Evolutionary conservation across 2,888 invertebrate species (phyloP).

Genomic region (Cecidostiba fungosa): DNA sequence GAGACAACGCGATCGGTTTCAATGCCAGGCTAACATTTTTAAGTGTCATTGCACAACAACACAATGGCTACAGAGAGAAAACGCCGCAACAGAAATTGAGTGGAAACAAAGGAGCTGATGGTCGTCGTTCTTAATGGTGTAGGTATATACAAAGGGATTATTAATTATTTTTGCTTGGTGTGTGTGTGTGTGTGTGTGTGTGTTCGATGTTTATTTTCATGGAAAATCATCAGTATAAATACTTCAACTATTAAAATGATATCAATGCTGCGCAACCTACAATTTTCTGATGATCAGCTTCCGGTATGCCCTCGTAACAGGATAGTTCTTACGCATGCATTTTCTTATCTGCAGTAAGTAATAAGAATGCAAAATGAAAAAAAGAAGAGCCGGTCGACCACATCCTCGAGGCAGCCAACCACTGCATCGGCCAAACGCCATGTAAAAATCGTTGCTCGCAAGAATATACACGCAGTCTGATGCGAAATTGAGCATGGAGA

Average conservation of each 20-base stretch:
- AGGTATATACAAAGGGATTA: not conserved
- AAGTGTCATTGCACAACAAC: slow-evolving; percentile 1
- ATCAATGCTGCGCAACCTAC: not conserved
- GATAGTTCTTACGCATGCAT: not conserved
- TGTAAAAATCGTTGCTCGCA: not conserved
- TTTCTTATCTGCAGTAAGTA: not conserved
- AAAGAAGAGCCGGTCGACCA: not conserved
- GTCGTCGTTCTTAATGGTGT: no score
- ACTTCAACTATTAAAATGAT: no score
- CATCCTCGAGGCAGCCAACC: not conserved
- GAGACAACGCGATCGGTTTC: slow-evolving; percentile 21
- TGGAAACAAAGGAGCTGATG: not conserved
- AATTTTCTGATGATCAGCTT: not conserved
- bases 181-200: no score
- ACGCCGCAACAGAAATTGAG: not conserved
- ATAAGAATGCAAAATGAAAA: not conserved
- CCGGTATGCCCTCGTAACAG: not conserved
- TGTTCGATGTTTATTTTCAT: not conserved
- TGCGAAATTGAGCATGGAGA: not conserved
- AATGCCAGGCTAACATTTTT: slow-evolving; percentile 41
- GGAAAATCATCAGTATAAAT: no score
- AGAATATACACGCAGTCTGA: not conserved
- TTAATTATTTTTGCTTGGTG: not conserved
- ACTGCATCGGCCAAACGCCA: not conserved
- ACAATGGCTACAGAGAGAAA: not conserved